Evolutionary conservation across 2,797 vertebrate genomes (phyloP).

Genomic region (Rhadinocentrus ornatus): DNA sequence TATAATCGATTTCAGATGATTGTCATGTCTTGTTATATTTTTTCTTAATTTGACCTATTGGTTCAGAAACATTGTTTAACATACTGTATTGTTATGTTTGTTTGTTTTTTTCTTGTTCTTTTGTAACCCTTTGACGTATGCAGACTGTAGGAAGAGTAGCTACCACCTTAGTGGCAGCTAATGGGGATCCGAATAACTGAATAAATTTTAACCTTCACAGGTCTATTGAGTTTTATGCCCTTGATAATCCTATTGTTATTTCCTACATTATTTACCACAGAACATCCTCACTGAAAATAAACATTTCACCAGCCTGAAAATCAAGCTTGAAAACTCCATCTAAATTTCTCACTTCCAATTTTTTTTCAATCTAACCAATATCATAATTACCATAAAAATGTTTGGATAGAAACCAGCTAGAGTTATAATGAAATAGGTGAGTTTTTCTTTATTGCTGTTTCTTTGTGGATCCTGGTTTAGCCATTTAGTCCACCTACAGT

Average conservation of each 20-base stretch:
- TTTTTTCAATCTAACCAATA: slow-evolving; percentile 24
- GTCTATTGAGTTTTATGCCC: too few relatives aligned
- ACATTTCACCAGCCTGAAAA: background rate
- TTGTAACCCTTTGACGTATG: too few relatives aligned
- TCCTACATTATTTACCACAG: slow-evolving; percentile 41
- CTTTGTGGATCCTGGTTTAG: slow-evolving; percentile 3
- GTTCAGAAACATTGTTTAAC: too few relatives aligned
- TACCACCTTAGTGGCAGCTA: too few relatives aligned
- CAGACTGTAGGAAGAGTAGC: too few relatives aligned
- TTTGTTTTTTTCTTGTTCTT: too few relatives aligned
- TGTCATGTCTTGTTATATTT: too few relatives aligned
- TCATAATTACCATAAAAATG: slow-evolving; percentile 37
- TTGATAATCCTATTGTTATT: slow-evolving; percentile 20
- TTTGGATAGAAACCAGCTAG: background rate
- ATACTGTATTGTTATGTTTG: too few relatives aligned
- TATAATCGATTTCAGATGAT: too few relatives aligned
- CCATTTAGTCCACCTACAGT: slow-evolving; percentile 7
- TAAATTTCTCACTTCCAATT: slow-evolving; percentile 22
- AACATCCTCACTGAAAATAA: slow-evolving; percentile 18
- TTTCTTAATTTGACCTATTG: too few relatives aligned
- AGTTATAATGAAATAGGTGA: slow-evolving; percentile 12
- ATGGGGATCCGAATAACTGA: too few relatives aligned
- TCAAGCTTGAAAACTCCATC: slow-evolving; percentile 29
- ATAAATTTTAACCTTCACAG: too few relatives aligned
- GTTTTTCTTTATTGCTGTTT: slow-evolving; percentile 4